Base-by-base conservation (phyloP, 2,888 invertebrate species). In the Drosophila yooni region DNA sequence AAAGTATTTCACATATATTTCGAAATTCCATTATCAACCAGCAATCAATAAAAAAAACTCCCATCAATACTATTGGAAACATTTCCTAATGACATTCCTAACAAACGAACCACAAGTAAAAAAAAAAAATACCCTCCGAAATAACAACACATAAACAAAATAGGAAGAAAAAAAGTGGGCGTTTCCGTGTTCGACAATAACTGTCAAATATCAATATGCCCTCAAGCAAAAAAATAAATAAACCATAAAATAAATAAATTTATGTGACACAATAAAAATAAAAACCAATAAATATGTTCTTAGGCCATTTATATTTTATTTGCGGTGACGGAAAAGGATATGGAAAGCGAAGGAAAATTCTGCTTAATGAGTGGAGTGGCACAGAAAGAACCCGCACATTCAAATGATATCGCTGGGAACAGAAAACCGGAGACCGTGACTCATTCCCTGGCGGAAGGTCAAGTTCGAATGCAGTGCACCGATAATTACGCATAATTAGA, bases 191-290 rank as follows among this genome's bases (percentile, higher is more conserved):
- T 65, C 74, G 76, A 62, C 77, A 91, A 91, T 88, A 91, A 76
- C 80, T 90, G 89, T 83, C 89, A 83, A 74, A 86, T 82, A 82
- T 74, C 77, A 74, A 89, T 78, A 71, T 78, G 76, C 67, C 68
- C 63, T 50, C 59, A 73, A 71, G 52, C 59, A 75, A 56, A 75
- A 75, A 74, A 77, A 70, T 25, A 46, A 38, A 62, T 54, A 75
- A 72, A 67, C 54, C 75, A 70, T 85, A 72, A 76, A 88, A 77
- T 77, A 79, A 76, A 77, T 79, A 76, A 81, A 88, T 87, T 76
- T 89, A 87, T 90, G 81, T 67, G 63, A 51, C 63, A 77, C 76
- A 87, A 90, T 89, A 90, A 83, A 90, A 89, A 87, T 77, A 58
- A 77, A 86, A 87, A 80, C 40, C 72, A 76, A 90, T 90, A 90